A percentile compares a stretch with the other conserved stretches of the same genome.
phyloP scores from a whole-genome alignment of 1,140 invertebrate genomes.

The Galleria mellonella region DNA sequence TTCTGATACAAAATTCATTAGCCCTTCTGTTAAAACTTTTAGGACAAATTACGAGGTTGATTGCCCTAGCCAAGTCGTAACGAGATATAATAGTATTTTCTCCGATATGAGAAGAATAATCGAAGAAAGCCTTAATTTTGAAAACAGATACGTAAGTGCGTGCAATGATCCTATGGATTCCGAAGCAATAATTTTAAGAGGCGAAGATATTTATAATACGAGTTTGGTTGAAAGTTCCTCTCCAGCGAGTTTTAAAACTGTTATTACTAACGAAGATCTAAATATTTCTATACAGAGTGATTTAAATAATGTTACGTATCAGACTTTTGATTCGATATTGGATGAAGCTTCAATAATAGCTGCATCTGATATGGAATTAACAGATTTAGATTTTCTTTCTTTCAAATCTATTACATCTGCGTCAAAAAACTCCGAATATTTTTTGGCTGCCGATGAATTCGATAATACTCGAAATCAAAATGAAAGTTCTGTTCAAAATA shows the following conservation, averaged over 20 bases:
- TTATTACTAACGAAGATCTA: constrained; percentile 17
- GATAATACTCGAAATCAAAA: constrained; percentile 14
- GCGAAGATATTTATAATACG: constrained; percentile 14
- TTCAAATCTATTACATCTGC: constrained; percentile 38
- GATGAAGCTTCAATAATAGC: constrained; percentile 10
- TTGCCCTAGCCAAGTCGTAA: no score
- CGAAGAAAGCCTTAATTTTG: constrained; percentile 32
- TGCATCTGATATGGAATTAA: constrained; percentile 8
- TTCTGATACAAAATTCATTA: no score
- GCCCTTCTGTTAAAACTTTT: no score
- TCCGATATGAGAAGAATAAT: constrained; percentile 12
- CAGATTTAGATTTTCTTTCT: constrained; percentile 37
- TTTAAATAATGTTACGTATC: constrained; percentile 22
- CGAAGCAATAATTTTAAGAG: constrained; percentile 22
- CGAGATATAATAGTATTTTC: no score
- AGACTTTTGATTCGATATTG: constrained; percentile 15
- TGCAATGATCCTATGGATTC: constrained; percentile 15
- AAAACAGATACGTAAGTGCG: no score
- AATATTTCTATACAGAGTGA: constrained; percentile 17
- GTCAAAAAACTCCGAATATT: constrained; percentile 45
- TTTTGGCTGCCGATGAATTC: constrained; percentile 33
- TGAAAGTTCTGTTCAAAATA: constrained; percentile 26
- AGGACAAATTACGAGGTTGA: no score
- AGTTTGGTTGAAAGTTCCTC: constrained; percentile 15
- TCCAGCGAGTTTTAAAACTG: constrained; percentile 23